Evolutionary conservation across 2,888 invertebrate genomes (phyloP).

Genomic region (Sabatieria punctata): DNA sequence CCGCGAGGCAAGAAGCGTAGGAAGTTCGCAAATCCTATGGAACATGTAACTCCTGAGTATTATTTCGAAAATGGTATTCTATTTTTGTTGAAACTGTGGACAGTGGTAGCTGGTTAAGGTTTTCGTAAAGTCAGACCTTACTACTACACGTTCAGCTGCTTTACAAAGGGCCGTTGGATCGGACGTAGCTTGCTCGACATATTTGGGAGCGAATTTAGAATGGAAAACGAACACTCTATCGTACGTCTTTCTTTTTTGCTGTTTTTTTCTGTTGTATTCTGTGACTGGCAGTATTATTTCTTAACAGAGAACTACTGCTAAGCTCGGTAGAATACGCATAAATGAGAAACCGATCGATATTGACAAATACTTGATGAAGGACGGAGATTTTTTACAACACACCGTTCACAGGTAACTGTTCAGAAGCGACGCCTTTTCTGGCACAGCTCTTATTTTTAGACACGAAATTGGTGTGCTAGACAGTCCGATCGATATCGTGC

Average conservation of each 20-base stretch:
- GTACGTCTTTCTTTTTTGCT: conserved; percentile 6
- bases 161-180: conserved; percentile 89
- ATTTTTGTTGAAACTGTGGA: too few species aligned
- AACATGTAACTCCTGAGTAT: too few species aligned
- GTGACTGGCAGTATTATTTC: background rate
- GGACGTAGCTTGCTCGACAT: conserved; percentile 80
- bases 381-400: conserved; percentile 34
- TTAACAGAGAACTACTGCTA: conserved; percentile 58
- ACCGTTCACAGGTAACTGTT: conserved; percentile 2
- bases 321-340: conserved; percentile 73
- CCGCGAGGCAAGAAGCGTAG: too few species aligned
- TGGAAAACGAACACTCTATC: conserved; percentile 29
- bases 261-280: background rate
- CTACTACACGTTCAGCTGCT: conserved; percentile 86
- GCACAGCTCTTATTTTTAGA: conserved; percentile 46
- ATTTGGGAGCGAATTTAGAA: conserved; percentile 75
- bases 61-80: too few species aligned
- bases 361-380: conserved; percentile 72
- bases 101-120: conserved; percentile 49
- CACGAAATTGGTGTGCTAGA: conserved; percentile 98
- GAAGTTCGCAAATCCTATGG: too few species aligned
- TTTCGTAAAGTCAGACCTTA: conserved; percentile 90
- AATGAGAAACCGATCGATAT: conserved; percentile 81
- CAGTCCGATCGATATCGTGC: conserved; percentile 75
- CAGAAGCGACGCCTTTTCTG: background rate